Evolutionary conservation across 2,113 vertebrate species (phyloP), one percentile per base, ranked within the genome.

Genomic region (Polypterus bichir): DNA sequence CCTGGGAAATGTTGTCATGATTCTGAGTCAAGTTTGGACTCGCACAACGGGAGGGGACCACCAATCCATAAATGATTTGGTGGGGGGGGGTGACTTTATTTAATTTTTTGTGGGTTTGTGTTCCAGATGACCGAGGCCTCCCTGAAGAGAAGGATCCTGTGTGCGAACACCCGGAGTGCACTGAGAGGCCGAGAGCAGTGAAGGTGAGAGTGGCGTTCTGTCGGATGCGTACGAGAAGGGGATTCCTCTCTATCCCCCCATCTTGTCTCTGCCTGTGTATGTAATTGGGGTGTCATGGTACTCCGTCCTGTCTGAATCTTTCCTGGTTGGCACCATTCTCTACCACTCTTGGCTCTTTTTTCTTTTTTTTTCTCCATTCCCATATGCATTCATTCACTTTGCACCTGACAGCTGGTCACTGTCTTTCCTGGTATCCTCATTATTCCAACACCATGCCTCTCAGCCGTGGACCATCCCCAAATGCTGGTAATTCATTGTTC

Each of bases 91-190:
- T 27, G 27, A 27, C 27, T 27, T 27, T 27, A 27, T 27, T 27
- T 27, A 27, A 27, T 27, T 27, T 27, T 27, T 27, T 27, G 27
- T 27, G 27, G 27, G 27, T 64, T 66, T 27, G 48, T 73, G 54
- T 83, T 75, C 44, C 82, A 97, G 94, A 89, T 3, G 85, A 92
- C 70, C 84, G 77, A 75, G 75, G 84, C 3, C 74, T 74, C 4
- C 77, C 77, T 0, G 88, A 91, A 69, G 90, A 93, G 68, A 84
- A 87, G 46, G 85, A 71, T 64, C 86, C 89, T 62, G 67, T 57
- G 55, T 96, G 94, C 74, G 91, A 94, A 80, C 86, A 88, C 61
- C 88, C 88, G 0, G 77, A 88, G 77, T 93, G 92, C 68, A 53
- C 77, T 0, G 83, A 92, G 59, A 86, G 81, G 62, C 77, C 84